Conservation (phyloP, 1,140 invertebrate genomes). For the Leptinotarsa texana region DNA sequence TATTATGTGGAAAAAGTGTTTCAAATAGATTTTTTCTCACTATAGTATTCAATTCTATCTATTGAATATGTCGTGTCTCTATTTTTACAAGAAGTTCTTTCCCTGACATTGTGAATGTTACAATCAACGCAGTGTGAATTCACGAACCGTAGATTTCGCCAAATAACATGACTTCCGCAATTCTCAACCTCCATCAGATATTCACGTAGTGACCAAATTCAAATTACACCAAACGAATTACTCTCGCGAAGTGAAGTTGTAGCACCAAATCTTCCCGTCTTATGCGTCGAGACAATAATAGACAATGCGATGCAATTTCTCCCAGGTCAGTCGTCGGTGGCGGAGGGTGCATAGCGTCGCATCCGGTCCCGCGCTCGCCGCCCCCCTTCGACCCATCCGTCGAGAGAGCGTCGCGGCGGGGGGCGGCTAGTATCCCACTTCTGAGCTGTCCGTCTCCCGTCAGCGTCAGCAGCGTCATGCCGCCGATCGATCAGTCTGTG, state of each 20-base stretch:
- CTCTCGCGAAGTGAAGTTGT: background rate
- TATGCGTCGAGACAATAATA: constrained; percentile 18
- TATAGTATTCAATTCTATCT: no score
- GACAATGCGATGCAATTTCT: constrained; percentile 40
- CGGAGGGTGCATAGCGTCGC: constrained; percentile 31
- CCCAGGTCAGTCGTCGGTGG: constrained; percentile 41
- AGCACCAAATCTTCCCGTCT: background rate
- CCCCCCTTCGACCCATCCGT: constrained; percentile 13
- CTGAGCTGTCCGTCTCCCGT: constrained; percentile 56
- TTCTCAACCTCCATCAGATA: no score
- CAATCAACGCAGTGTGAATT: no score
- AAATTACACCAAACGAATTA: no score
- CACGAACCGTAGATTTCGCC: no score
- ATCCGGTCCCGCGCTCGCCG: background rate
- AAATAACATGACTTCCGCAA: no score
- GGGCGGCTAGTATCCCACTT: constrained; percentile 38
- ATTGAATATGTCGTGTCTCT: no score
- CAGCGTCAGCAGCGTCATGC: constrained; percentile 50
- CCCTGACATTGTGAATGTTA: no score
- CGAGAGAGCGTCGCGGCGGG: background rate
- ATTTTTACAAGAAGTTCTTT: no score
- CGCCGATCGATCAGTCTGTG: constrained; percentile 56
- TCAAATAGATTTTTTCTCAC: no score
- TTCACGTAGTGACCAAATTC: no score
- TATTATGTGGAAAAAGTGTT: no score